phyloP scores from a whole-genome alignment of 2,113 vertebrate species.

The Polypterus senegalus region DNA sequence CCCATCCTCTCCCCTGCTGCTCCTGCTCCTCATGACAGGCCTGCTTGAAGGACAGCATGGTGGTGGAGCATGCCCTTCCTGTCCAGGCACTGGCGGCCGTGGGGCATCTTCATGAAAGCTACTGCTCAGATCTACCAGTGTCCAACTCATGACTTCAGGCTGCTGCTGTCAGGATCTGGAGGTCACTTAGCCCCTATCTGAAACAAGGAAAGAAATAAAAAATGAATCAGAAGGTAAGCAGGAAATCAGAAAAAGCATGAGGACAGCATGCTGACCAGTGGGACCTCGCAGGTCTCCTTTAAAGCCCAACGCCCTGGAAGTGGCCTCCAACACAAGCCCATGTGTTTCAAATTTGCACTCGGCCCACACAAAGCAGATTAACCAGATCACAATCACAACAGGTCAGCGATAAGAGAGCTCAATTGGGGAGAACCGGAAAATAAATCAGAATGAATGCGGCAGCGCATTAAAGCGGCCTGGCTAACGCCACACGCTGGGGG shows the following conservation, averaged over 20 bases:
- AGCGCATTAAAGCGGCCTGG: too few relatives aligned
- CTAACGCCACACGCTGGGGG: too few relatives aligned
- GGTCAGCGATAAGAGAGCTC: too few relatives aligned
- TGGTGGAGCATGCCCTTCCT: conserved; percentile 79
- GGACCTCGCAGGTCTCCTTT: too few relatives aligned
- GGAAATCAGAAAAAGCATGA: too few relatives aligned
- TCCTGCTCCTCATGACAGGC: conserved; percentile 54
- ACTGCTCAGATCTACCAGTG: conserved; percentile 73
- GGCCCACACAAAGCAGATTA: too few relatives aligned
- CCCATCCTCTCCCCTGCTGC: conserved; percentile 76
- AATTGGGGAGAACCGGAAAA: too few relatives aligned
- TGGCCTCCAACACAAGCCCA: neutral
- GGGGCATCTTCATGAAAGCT: conserved; percentile 97
- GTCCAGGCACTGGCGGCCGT: conserved; percentile 86
- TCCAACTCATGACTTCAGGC: conserved; percentile 77
- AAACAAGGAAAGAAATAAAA: conserved; percentile 38
- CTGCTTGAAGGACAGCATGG: conserved; percentile 48
- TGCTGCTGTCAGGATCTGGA: conserved; percentile 20
- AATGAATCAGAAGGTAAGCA: conserved; percentile 19
- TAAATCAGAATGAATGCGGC: too few relatives aligned
- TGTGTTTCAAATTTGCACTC: too few relatives aligned
- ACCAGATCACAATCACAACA: too few relatives aligned
- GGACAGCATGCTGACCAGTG: too few relatives aligned
- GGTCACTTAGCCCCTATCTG: conserved; percentile 65
- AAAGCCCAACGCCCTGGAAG: conserved; percentile 11